Conservation (phyloP, 2,113 vertebrate species). For the Campylomormyrus numenius region DNA sequence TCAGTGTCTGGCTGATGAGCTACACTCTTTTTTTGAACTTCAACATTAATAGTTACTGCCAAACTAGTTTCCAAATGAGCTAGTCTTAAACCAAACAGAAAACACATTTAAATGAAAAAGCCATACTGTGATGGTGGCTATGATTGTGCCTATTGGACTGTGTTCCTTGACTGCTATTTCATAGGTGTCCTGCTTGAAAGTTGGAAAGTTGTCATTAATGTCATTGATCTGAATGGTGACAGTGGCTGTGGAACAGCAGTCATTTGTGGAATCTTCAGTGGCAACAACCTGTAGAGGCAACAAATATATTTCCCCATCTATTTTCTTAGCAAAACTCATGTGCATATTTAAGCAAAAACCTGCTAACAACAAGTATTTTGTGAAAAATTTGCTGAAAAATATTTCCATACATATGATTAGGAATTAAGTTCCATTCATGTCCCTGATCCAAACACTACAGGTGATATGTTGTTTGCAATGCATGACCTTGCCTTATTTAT, state of each 20-base stretch:
- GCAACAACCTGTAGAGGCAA: slow-evolving; percentile 69
- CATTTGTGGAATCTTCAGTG: slow-evolving; percentile 40
- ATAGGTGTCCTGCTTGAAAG: slow-evolving; percentile 61
- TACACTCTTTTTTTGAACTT: background rate
- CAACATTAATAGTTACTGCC: background rate
- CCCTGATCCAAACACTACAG: background rate
- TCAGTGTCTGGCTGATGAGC: background rate
- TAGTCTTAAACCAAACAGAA: background rate
- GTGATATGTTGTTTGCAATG: background rate
- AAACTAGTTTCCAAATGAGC: background rate
- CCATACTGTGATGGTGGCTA: slow-evolving; percentile 64
- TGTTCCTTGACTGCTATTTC: slow-evolving; percentile 59
- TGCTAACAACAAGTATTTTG: background rate
- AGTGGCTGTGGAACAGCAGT: slow-evolving; percentile 49
- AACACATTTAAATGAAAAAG: background rate
- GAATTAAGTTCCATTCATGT: background rate
- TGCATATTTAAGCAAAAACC: background rate
- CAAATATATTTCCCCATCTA: background rate
- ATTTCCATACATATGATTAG: background rate
- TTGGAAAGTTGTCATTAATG: slow-evolving; percentile 76
- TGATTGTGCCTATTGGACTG: slow-evolving; percentile 45
- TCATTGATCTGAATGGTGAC: slow-evolving; percentile 75
- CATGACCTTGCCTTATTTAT: background rate
- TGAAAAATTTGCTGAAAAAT: background rate
- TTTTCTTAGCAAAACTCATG: background rate